Evolutionary conservation across 2,797 vertebrate genomes (phyloP).

Genomic region (Ctenopoma kingsleyae): DNA sequence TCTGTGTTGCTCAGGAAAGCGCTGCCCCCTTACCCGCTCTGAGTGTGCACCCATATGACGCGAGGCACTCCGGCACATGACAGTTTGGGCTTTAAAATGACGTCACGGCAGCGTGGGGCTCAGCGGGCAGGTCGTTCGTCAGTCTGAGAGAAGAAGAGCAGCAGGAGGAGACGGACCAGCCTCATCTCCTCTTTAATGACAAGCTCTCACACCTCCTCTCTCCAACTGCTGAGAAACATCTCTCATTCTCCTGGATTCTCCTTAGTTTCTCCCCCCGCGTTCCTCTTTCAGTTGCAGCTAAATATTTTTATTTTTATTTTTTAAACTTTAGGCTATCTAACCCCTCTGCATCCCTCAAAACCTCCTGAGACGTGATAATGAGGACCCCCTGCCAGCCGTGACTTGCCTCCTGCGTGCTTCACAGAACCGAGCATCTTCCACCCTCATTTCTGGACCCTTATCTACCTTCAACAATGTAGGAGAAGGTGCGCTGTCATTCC

Average conservation of each 20-base stretch:
- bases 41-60: conserved; percentile 41
- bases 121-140: conserved; percentile 82
- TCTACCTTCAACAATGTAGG: conserved; percentile 69
- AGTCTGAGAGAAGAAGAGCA: conserved; percentile 75
- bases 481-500: conserved; percentile 76
- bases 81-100: conserved; percentile 84
- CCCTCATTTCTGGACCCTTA: conserved; percentile 44
- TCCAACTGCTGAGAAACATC: conserved; percentile 70
- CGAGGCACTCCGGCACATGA: conserved; percentile 55
- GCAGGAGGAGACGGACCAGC: conserved; percentile 70
- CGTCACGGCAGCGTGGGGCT: conserved; percentile 81
- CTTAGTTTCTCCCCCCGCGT: conserved; percentile 22
- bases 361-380: conserved; percentile 66
- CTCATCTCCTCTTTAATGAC: conserved; percentile 70
- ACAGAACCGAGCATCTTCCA: conserved; percentile 41
- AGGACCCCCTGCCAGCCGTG: conserved; percentile 68
- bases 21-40: conserved; percentile 1
- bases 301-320: conserved; percentile 5
- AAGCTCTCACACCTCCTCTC: conserved; percentile 56
- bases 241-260: conserved; percentile 60
- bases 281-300: conserved; percentile 58
- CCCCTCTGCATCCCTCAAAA: conserved; percentile 19
- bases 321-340: conserved; percentile 27
- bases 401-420: conserved; percentile 65
- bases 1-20: neutral